Evolutionary conservation across 2,888 invertebrate species (phyloP).

Genomic region (Nebria brevicollis): DNA sequence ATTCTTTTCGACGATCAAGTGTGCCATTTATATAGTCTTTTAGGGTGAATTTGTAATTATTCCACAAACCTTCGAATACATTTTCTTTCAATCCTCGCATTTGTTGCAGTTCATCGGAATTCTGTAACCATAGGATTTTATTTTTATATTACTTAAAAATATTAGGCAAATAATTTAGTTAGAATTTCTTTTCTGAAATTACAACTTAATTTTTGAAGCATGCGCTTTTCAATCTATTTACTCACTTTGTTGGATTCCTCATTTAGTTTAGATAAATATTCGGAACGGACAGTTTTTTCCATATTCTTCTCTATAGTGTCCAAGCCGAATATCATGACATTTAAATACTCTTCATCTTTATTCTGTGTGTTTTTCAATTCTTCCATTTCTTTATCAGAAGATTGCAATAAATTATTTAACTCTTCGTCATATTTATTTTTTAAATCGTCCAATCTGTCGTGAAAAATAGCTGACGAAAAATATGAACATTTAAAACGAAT

Average conservation of each 20-base stretch:
- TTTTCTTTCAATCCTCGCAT: slow-evolving; percentile 14
- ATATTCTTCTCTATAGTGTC: slow-evolving; percentile 8
- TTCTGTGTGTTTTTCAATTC: neutral
- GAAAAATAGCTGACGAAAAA: slow-evolving; percentile 15
- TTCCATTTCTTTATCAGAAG: neutral
- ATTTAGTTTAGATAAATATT: slow-evolving; percentile 10
- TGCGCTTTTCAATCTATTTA: too few species aligned
- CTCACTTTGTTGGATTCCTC: neutral
- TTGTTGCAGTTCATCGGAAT: slow-evolving; percentile 13
- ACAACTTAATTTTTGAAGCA: too few species aligned
- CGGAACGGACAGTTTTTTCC: slow-evolving; percentile 5
- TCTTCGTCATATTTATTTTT: slow-evolving; percentile 26
- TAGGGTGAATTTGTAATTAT: slow-evolving; percentile 3
- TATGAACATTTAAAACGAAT: neutral
- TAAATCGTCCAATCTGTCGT: slow-evolving; percentile 5
- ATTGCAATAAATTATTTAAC: slow-evolving; percentile 5
- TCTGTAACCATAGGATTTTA: slow-evolving; percentile 4
- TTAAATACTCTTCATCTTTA: slow-evolving; percentile 3
- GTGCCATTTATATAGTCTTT: slow-evolving; percentile 8
- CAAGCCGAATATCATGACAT: slow-evolving; percentile 18
- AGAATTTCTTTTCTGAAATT: neutral
- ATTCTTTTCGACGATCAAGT: slow-evolving; percentile 14
- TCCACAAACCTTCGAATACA: slow-evolving; percentile 25
- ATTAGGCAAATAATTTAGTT: neutral
- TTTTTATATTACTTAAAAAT: neutral